Percentiles rank a stretch among this genome's conserved stretches.
These are phyloP conservation scores for Hippocampus kuda DNA, from an alignment of 2,797 vertebrate genomes.

Conservation along the genomic window DNA sequence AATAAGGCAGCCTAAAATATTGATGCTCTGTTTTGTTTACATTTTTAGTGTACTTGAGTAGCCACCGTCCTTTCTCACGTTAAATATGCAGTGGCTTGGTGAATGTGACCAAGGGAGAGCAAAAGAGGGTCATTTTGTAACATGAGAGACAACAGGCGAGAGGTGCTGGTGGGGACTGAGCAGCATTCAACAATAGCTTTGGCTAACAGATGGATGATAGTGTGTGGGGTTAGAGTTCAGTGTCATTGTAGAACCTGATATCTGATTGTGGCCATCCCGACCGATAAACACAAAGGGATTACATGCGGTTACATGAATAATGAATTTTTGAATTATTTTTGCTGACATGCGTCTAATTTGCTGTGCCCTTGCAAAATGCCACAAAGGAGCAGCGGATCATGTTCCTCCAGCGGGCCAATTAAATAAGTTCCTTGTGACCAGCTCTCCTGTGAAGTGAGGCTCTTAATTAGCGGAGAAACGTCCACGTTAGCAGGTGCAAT, in stretches of 20 bases:
- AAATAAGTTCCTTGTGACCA: conserved; percentile 20
- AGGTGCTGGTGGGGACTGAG: conserved; percentile 8
- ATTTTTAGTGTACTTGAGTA: conserved; percentile 45
- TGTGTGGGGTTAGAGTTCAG: conserved; percentile 40
- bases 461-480: conserved; percentile 18
- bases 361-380: conserved; percentile 15
- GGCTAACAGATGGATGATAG: conserved; percentile 59
- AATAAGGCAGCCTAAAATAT: conserved; percentile 51
- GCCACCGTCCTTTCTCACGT: conserved; percentile 55
- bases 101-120: conserved; percentile 45
- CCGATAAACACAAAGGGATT: conserved; percentile 47
- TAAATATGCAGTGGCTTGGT: conserved; percentile 53
- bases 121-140: conserved; percentile 56
- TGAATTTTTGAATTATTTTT: conserved; percentile 51
- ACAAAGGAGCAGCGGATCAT: conserved; percentile 23
- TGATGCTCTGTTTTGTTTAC: conserved; percentile 54
- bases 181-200: conserved; percentile 52
- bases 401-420: conserved; percentile 39
- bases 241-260: conserved; percentile 49
- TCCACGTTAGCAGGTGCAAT: conserved; percentile 16
- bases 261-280: conserved; percentile 35
- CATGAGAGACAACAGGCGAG: conserved; percentile 33
- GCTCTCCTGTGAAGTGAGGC: conserved; percentile 10
- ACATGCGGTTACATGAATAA: conserved; percentile 59
- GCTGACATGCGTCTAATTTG: conserved; percentile 53